Percentiles rank a stretch among this genome's conserved stretches.
phyloP scores from a whole-genome alignment of 2,888 invertebrate species.

The Philhelius pedissequus region DNA sequence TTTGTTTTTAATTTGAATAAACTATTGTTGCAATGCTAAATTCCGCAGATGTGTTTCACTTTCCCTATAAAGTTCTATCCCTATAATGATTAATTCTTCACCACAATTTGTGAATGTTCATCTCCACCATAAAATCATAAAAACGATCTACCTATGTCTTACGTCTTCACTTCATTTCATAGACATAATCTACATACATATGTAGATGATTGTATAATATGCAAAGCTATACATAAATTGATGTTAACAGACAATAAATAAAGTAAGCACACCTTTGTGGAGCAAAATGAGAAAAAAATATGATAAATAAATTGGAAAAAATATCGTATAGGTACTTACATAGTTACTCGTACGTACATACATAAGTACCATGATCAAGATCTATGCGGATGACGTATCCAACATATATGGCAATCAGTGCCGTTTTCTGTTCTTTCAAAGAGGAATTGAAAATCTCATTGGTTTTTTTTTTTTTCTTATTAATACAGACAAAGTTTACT shows the following conservation, averaged over 20 bases:
- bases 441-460: conserved; percentile 57
- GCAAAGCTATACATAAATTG: background rate
- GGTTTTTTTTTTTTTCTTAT: conserved; percentile 20
- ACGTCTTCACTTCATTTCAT: background rate
- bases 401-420: conserved; percentile 26
- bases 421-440: conserved; percentile 59
- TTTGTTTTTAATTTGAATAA: background rate
- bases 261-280: conserved; percentile 28
- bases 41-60: background rate
- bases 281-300: conserved; percentile 16
- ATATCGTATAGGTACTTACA: background rate
- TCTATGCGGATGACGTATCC: conserved; percentile 34
- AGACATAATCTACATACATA: background rate
- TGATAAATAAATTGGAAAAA: conserved; percentile 48
- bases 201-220: conserved; percentile 27
- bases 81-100: background rate
- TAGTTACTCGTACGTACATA: background rate
- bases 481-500: conserved; percentile 49
- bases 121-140: background rate
- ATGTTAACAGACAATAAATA: conserved; percentile 34
- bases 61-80: background rate
- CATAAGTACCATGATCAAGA: background rate
- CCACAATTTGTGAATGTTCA: background rate
- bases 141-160: background rate
- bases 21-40: background rate